Conservation (phyloP, 2,113 vertebrate genomes). For the Ciconia boyciana region DNA sequence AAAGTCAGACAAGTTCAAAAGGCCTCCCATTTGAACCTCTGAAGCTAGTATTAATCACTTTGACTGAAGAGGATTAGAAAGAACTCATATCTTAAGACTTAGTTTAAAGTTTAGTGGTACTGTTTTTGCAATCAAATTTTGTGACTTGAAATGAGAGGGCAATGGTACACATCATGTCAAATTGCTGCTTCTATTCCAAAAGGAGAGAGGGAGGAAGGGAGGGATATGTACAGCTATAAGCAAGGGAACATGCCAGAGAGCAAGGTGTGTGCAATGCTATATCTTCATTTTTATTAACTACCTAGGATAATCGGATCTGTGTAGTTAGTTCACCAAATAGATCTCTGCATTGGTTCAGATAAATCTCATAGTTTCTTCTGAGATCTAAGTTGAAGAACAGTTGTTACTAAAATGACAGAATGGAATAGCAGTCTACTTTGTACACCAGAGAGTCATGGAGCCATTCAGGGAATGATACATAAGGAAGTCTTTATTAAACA, state of each 20-base stretch:
- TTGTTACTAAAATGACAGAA: background rate
- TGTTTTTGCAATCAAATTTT: background rate
- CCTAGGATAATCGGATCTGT: background rate
- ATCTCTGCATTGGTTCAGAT: background rate
- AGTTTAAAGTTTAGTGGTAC: background rate
- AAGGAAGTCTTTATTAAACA: background rate
- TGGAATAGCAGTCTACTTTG: background rate
- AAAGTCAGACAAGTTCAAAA: background rate
- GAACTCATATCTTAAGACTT: background rate
- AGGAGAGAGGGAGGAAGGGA: background rate
- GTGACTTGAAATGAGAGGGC: background rate
- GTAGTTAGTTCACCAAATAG: background rate
- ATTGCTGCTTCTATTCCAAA: background rate
- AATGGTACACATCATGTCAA: rapidly evolving
- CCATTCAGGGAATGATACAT: background rate
- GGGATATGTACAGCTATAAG: background rate
- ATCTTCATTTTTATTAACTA: background rate
- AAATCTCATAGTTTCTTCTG: background rate
- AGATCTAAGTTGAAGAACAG: background rate
- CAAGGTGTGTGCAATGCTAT: background rate
- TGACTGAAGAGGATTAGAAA: background rate
- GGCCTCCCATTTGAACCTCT: background rate
- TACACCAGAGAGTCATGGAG: background rate
- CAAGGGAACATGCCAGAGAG: background rate
- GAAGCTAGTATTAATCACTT: background rate